These are phyloP conservation scores for Hyperoodon ampullatus DNA, from an alignment of 2,113 vertebrate species.

Conservation along the genomic window DNA sequence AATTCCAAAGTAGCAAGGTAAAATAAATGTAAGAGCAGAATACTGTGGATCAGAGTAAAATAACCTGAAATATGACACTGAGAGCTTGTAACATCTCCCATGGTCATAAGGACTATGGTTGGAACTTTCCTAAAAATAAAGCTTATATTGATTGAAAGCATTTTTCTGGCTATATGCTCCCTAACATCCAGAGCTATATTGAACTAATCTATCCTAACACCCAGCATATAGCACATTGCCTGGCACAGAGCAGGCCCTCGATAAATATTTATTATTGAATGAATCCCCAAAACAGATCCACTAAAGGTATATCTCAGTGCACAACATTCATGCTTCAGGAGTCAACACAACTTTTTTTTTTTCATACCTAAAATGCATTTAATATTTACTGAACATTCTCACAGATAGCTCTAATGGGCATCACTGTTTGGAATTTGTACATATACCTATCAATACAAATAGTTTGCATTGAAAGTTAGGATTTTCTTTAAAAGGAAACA, in stretches of 20 bases:
- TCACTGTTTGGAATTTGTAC: neutral
- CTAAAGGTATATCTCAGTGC: neutral
- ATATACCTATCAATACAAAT: neutral
- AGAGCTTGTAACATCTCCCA: neutral
- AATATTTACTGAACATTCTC: neutral
- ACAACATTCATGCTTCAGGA: neutral
- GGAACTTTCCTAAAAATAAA: constrained; percentile 38
- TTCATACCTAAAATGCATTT: neutral
- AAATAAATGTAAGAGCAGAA: neutral
- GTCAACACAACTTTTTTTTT: neutral
- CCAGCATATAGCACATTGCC: neutral
- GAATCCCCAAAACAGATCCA: neutral
- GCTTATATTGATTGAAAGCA: constrained; percentile 13
- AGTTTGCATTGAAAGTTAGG: neutral
- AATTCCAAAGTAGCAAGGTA: constrained; percentile 3
- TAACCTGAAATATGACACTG: neutral
- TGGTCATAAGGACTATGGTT: neutral
- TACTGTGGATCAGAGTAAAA: constrained; percentile 37
- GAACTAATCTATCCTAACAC: neutral
- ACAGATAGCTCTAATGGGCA: neutral
- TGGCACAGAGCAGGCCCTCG: neutral
- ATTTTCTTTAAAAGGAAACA: neutral
- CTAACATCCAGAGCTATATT: neutral
- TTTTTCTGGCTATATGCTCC: neutral
- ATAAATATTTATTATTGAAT: neutral